Evolutionary conservation across 2,888 invertebrate genomes (phyloP), one percentile per base, ranked within the genome.

Genomic region (Trichacis sp.): DNA sequence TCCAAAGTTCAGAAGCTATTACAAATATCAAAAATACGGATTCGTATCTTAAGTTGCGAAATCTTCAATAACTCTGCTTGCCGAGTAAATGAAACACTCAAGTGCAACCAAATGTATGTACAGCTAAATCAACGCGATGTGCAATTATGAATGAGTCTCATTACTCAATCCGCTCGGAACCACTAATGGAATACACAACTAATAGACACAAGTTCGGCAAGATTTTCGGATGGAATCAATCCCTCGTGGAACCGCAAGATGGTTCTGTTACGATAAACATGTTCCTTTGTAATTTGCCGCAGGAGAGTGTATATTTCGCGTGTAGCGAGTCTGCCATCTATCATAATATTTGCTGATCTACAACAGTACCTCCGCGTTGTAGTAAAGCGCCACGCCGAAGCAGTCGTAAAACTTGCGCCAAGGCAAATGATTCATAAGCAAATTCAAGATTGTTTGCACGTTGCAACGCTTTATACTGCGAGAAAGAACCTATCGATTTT

Each of bases 281-380:
- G 65, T 51, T 33, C 42, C 33, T 14, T 20, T 46, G 52, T 24
- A 53, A 45, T 57, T 65, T 60, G 45, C 20, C 19, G 38, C 29
- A 33, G 43, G 17, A 52, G 8, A 33, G 9, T 33, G 46, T 49
- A 36, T 48, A 60, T 52, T 57, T 43, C 49, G 20, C 30, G 60
- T 46, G 58, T 60, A 55, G 50, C 29, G 24, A 17, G 56, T 52
- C 19, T 43, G 29, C 53, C 60, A 60, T 64, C 56, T 59, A 60
- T 64, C 60, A 64, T 56, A 64, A 64, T 64, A 64, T 60, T 64
- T 60, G 48, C 64, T 45, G 52, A 56, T 56, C 56, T 60, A 52
- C 49, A 53, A 59, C 60, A 40, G 46, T 43, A 11, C 40, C 2
- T 17, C 38, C 29, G 53, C 46, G 59, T 50, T 55, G 47, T 24